Evolutionary conservation across 1,140 invertebrate genomes (phyloP).

Genomic region (Melipona quadrifasciata): DNA sequence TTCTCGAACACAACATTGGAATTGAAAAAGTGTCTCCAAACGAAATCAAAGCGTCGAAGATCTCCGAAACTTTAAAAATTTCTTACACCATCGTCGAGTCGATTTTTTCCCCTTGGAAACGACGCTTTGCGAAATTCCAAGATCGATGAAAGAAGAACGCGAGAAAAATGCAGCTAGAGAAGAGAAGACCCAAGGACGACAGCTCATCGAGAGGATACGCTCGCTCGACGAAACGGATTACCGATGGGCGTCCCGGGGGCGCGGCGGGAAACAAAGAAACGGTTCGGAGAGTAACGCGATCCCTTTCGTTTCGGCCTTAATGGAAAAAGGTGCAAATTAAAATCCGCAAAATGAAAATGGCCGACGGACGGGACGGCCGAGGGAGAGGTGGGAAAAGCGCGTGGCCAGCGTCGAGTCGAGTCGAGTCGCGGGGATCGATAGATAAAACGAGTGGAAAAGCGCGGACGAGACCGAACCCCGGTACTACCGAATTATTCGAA

Average conservation of each 20-base stretch:
- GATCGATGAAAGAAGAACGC: too few relatives aligned
- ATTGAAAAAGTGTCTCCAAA: too few relatives aligned
- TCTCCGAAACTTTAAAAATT: not conserved
- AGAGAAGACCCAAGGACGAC: not conserved
- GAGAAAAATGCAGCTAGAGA: too few relatives aligned
- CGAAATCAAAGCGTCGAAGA: not conserved
- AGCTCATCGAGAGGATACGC: not conserved
- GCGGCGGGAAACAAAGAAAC: not conserved
- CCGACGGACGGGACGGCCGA: slow-evolving; percentile 18
- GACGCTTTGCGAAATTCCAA: not conserved
- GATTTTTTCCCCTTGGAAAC: too few relatives aligned
- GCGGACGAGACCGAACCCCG: not conserved
- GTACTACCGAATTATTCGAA: slow-evolving; percentile 12
- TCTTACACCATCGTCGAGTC: not conserved
- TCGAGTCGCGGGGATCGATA: slow-evolving; percentile 42
- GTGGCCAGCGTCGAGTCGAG: slow-evolving; percentile 3
- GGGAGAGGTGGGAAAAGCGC: slow-evolving; percentile 19
- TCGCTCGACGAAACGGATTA: slow-evolving; percentile 6
- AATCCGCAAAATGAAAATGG: slow-evolving; percentile 58
- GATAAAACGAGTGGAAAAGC: slow-evolving; percentile 34
- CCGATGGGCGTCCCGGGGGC: not conserved
- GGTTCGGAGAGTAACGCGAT: not conserved
- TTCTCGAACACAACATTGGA: too few relatives aligned
- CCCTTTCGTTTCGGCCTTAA: slow-evolving; percentile 42
- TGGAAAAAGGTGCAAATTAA: slow-evolving; percentile 41